These are phyloP conservation scores for Typhlomys cinereus DNA, from an alignment of 2,113 vertebrate species.

Conservation along the genomic window DNA sequence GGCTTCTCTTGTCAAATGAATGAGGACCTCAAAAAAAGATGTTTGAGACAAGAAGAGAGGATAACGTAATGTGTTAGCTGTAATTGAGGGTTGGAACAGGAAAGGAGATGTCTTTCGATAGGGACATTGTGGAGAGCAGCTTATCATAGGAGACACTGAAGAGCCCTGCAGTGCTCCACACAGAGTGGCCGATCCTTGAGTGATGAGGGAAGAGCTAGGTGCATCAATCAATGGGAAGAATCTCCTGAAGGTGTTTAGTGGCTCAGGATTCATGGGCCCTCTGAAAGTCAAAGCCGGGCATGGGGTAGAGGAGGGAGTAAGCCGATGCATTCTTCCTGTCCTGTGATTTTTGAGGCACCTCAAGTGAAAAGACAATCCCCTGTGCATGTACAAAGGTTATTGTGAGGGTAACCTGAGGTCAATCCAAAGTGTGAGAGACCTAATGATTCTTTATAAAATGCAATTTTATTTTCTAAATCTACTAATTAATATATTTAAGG, in stretches of 20 bases:
- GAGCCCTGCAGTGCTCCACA: background rate
- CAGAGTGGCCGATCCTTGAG: background rate
- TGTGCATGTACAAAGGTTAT: background rate
- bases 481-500: no score
- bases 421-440: background rate
- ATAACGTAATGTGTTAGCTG: background rate
- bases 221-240: background rate
- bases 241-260: background rate
- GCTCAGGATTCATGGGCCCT: no score
- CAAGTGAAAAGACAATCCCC: background rate
- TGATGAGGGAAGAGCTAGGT: background rate
- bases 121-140: background rate
- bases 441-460: background rate
- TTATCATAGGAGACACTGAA: background rate
- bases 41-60: background rate
- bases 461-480: background rate
- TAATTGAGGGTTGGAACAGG: background rate
- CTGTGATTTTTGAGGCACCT: background rate
- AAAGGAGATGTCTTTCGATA: background rate
- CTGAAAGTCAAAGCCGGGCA: background rate
- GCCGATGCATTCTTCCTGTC: background rate
- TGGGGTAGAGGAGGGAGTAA: fast-evolving
- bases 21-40: background rate
- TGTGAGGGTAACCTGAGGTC: background rate
- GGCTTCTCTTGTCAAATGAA: background rate